Conservation (phyloP, 2,888 invertebrate genomes). For the Rhamnusium bicolor region DNA sequence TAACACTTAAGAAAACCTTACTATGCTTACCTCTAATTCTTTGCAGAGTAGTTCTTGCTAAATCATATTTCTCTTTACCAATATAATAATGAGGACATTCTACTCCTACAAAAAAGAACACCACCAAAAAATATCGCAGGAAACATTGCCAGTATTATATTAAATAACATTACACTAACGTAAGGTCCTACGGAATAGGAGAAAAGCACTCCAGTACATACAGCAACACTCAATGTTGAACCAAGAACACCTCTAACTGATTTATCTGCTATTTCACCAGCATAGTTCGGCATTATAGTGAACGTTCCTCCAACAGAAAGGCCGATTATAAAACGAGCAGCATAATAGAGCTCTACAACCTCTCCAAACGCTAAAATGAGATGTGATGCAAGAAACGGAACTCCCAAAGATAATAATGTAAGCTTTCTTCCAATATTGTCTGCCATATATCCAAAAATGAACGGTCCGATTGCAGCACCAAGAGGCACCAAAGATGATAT, state of each 20-base stretch:
- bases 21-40: conserved; percentile 75
- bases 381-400: conserved; percentile 78
- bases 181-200: conserved; percentile 83
- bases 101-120: conserved; percentile 83
- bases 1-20: too few species aligned
- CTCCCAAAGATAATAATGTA: conserved; percentile 14
- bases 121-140: conserved; percentile 68
- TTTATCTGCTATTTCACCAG: conserved; percentile 88
- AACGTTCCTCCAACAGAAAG: conserved; percentile 74
- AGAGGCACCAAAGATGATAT: conserved; percentile 71
- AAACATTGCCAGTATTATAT: conserved; percentile 74
- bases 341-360: conserved; percentile 18
- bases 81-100: conserved; percentile 86
- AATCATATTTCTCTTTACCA: conserved; percentile 74
- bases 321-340: conserved; percentile 16
- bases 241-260: conserved; percentile 88
- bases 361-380: conserved; percentile 73
- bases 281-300: conserved; percentile 87
- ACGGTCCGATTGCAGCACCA: conserved; percentile 76
- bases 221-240: conserved; percentile 84
- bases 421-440: conserved; percentile 78
- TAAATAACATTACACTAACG: conserved; percentile 77
- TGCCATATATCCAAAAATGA: conserved; percentile 78
- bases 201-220: conserved; percentile 78
- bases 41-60: conserved; percentile 78